Percentiles rank a stretch among this genome's conserved stretches.
Conservation (phyloP, 1,140 invertebrate genomes). For the Drosophila micromelanica region DNA sequence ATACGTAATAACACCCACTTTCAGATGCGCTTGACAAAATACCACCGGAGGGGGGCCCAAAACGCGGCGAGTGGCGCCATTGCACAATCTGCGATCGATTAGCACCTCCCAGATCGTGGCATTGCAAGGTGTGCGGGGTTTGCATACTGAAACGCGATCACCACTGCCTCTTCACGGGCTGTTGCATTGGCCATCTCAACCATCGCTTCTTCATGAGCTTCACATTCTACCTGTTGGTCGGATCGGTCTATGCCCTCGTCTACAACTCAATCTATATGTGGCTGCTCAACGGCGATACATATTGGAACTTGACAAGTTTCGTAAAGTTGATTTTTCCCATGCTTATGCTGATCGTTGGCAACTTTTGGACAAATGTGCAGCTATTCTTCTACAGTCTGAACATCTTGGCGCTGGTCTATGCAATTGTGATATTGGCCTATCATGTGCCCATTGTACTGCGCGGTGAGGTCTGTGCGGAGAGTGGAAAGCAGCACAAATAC, state of each 20-base stretch:
- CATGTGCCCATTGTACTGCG: constrained; percentile 87
- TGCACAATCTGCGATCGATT: constrained; percentile 86
- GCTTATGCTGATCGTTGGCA: constrained; percentile 87
- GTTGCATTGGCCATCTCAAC: constrained; percentile 95
- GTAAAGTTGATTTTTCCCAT: constrained; percentile 88
- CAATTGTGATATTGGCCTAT: constrained; percentile 88
- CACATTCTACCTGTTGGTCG: constrained; percentile 90
- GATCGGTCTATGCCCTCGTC: constrained; percentile 88
- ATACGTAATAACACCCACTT: background rate
- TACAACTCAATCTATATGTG: constrained; percentile 90
- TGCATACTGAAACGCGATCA: constrained; percentile 97
- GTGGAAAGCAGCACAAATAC: constrained; percentile 85
- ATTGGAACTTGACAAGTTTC: constrained; percentile 85
- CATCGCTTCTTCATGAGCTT: constrained; percentile 94
- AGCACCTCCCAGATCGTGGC: constrained; percentile 93
- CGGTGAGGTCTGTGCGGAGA: constrained; percentile 70
- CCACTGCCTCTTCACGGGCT: constrained; percentile 95
- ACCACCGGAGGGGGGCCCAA: constrained; percentile 20
- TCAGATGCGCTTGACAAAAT: constrained; percentile 14
- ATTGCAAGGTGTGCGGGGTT: constrained; percentile 91
- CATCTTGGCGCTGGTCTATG: constrained; percentile 88
- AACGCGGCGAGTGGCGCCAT: constrained; percentile 35
- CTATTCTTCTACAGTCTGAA: constrained; percentile 89
- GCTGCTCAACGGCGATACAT: constrained; percentile 84
- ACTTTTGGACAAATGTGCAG: constrained; percentile 84